Percentiles rank a stretch among this genome's conserved stretches.
Evolutionary conservation across 30 jellyfish, hydroid and myxozoan species (phyloP).

Genomic region (Mastigias papua): DNA sequence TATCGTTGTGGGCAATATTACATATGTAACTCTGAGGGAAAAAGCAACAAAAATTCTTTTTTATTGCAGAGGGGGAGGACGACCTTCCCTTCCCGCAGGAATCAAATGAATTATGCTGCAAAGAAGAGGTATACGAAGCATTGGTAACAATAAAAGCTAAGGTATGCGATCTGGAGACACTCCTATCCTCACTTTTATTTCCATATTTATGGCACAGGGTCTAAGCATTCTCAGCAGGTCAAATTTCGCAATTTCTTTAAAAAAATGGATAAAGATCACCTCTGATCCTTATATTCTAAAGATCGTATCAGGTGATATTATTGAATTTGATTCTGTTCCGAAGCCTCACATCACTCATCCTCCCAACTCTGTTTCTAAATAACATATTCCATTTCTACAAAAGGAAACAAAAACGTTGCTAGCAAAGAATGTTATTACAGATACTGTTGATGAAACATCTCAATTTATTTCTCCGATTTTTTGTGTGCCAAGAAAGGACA

Average conservation of each 20-base stretch:
- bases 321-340: not conserved
- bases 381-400: not conserved
- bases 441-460: not conserved
- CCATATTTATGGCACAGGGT: not conserved
- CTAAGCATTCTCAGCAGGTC: constrained; percentile 17
- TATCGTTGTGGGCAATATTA: not conserved
- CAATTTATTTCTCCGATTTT: constrained; percentile 57
- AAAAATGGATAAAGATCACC: constrained; percentile 15
- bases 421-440: not conserved
- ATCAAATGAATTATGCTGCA: not conserved
- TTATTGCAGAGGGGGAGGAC: constrained; percentile 62
- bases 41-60: constrained; percentile 11
- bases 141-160: not conserved
- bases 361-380: not conserved
- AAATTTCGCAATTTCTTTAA: not conserved
- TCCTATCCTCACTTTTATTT: not conserved
- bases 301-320: constrained; percentile 13
- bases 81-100: constrained; percentile 30
- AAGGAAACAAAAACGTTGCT: constrained; percentile 16
- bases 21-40: not conserved
- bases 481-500: constrained; percentile 50
- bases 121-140: not conserved
- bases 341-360: not conserved
- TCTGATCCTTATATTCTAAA: constrained; percentile 8
- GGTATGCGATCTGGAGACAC: not conserved